Conservation (phyloP, 2,113 vertebrate species). For the Lagopus leucura region DNA sequence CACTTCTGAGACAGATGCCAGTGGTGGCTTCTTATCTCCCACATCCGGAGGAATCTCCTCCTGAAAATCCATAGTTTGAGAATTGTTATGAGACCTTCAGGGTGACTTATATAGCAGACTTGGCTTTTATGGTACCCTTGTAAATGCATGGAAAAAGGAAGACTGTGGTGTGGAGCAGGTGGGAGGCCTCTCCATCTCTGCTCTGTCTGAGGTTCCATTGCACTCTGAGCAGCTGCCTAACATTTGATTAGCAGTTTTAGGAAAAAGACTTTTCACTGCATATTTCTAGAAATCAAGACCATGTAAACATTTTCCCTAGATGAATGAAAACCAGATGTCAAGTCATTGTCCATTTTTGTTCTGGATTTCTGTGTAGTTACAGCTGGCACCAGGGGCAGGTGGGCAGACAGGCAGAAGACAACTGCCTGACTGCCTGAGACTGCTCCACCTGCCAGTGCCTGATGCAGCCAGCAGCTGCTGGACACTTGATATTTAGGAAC, state of each 20-base stretch:
- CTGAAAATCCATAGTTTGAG: background rate
- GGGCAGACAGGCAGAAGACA: background rate
- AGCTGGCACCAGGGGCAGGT: background rate
- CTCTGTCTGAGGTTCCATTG: accelerated
- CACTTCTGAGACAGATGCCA: background rate
- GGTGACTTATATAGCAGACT: background rate
- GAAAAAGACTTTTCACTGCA: background rate
- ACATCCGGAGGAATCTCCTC: background rate
- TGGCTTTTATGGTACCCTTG: background rate
- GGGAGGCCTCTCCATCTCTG: background rate
- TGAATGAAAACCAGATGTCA: background rate
- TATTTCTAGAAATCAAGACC: background rate
- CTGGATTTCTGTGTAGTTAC: background rate
- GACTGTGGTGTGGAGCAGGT: background rate
- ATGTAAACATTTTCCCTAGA: background rate
- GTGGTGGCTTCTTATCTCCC: background rate
- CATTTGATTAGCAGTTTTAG: background rate
- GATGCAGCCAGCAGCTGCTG: background rate
- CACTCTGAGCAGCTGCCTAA: background rate
- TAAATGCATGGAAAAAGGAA: background rate
- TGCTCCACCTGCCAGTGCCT: background rate
- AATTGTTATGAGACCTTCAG: background rate
- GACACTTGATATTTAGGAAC: background rate
- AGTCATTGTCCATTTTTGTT: background rate
- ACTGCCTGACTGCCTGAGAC: background rate